phyloP scores from a whole-genome alignment of 1,140 invertebrate genomes.

The Diorhabda carinulata region DNA sequence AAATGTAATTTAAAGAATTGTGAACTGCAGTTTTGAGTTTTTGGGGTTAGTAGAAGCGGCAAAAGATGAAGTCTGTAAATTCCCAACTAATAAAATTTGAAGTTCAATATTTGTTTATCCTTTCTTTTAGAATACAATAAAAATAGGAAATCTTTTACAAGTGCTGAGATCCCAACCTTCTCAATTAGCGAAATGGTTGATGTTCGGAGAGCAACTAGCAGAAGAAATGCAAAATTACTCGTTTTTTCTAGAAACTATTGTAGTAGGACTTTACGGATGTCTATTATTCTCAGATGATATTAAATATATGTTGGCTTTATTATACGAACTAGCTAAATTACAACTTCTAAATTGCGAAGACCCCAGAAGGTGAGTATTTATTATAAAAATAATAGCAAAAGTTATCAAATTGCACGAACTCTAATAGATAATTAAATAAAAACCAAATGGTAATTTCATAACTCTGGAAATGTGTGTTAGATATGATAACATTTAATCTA shows the following conservation, averaged over 20 bases:
- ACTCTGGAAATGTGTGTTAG: too few relatives aligned
- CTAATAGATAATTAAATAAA: too few relatives aligned
- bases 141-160: conserved; percentile 76
- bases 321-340: conserved; percentile 78
- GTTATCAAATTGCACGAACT: too few relatives aligned
- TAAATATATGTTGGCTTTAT: conserved; percentile 67
- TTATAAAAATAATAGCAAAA: neutral
- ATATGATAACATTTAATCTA: too few relatives aligned
- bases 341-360: conserved; percentile 79
- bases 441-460: too few relatives aligned
- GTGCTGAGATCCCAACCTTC: conserved; percentile 75
- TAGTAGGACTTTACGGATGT: conserved; percentile 80
- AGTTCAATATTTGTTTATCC: too few relatives aligned
- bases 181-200: conserved; percentile 73
- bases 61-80: too few relatives aligned
- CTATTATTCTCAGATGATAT: conserved; percentile 80
- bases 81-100: too few relatives aligned
- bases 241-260: conserved; percentile 65
- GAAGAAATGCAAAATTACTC: conserved; percentile 59
- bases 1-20: too few relatives aligned
- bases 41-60: too few relatives aligned
- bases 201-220: conserved; percentile 66
- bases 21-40: too few relatives aligned
- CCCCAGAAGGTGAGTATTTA: conserved; percentile 62
- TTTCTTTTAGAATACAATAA: conserved; percentile 61